Conservation (phyloP, 2,113 vertebrate genomes). For the Acrocephalus arundinaceus region DNA sequence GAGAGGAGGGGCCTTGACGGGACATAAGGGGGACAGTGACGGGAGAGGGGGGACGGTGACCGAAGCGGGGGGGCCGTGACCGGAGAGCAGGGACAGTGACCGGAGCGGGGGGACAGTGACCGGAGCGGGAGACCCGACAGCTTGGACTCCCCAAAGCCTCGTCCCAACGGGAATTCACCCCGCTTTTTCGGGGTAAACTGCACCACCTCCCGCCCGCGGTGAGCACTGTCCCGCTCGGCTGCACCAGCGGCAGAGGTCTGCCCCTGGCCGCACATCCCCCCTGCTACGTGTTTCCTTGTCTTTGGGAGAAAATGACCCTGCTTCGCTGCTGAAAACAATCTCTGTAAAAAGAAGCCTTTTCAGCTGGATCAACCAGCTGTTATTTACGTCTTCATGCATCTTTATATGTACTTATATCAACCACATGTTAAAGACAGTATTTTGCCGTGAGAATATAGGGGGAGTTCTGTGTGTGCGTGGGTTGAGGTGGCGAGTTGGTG, state of each 20-base stretch:
- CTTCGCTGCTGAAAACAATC: not conserved
- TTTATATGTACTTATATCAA: not conserved
- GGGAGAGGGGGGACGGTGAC: too few species aligned
- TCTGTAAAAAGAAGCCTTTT: not conserved
- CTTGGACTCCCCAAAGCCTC: too few species aligned
- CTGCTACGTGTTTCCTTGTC: rapidly evolving
- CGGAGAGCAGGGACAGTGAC: too few species aligned
- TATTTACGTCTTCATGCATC: not conserved
- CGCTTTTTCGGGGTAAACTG: not conserved
- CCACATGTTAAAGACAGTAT: not conserved
- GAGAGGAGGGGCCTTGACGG: too few species aligned
- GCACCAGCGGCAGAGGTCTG: not conserved
- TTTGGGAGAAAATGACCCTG: not conserved
- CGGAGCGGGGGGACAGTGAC: too few species aligned
- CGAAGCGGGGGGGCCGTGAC: too few species aligned
- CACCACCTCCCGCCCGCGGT: not conserved
- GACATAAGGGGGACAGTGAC: too few species aligned
- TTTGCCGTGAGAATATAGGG: not conserved
- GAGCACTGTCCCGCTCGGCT: rapidly evolving
- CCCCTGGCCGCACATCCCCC: not conserved
- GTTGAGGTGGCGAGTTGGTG: not conserved
- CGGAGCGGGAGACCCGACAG: too few species aligned
- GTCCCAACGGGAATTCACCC: rapidly evolving
- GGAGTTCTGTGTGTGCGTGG: not conserved
- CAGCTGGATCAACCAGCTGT: not conserved